Conservation (phyloP, 2,888 invertebrate species). For the Dusona sp. region DNA sequence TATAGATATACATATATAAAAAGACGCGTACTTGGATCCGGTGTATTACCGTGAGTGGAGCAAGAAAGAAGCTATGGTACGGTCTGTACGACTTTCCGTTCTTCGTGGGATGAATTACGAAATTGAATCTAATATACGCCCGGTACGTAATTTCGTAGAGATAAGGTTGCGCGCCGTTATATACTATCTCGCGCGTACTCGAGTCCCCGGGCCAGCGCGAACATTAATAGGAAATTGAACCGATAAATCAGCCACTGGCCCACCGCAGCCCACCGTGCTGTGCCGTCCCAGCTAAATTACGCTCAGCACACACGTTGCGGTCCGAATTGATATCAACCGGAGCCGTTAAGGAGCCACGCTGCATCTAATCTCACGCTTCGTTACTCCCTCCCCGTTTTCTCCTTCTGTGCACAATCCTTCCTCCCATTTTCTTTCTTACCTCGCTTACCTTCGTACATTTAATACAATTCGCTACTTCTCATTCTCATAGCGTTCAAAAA, state of each 20-base stretch:
- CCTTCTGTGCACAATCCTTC: not conserved
- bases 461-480: not conserved
- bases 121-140: constrained; percentile 68
- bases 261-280: constrained; percentile 53
- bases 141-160: constrained; percentile 64
- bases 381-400: constrained; percentile 42
- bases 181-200: not conserved
- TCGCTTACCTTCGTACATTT: not conserved
- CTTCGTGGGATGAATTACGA: constrained; percentile 67
- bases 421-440: not conserved
- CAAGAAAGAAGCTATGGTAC: constrained; percentile 21
- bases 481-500: not conserved
- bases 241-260: constrained; percentile 68
- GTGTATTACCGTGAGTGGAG: constrained; percentile 2
- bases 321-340: constrained; percentile 67
- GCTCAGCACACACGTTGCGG: constrained; percentile 67
- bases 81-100: constrained; percentile 60
- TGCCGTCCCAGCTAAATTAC: constrained; percentile 62
- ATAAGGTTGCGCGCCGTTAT: constrained; percentile 58
- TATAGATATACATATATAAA: not conserved
- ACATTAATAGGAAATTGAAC: constrained; percentile 69
- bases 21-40: not conserved
- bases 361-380: constrained; percentile 65
- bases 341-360: constrained; percentile 63
- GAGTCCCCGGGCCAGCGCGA: constrained; percentile 25